A percentile compares a stretch with the other conserved stretches of the same genome.
Conservation (phyloP, 37 sponge, comb jelly and placozoan species). For the Spongia lamella region DNA sequence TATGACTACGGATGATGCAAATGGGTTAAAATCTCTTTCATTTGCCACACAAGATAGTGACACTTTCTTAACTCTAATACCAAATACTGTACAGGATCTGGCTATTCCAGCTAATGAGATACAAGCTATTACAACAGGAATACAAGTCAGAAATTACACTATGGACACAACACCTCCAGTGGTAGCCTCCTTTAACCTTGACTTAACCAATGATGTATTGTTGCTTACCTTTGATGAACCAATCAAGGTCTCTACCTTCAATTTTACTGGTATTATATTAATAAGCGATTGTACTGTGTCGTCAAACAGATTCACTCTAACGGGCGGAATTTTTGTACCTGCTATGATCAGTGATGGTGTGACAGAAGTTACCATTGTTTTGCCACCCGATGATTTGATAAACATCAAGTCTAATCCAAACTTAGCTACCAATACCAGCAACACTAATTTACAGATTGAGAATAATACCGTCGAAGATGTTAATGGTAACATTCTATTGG, state of each 20-base stretch:
- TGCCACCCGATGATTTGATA: slow-evolving; percentile 64
- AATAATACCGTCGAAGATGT: slow-evolving; percentile 53
- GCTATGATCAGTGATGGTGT: slow-evolving; percentile 37
- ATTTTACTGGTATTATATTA: slow-evolving; percentile 62
- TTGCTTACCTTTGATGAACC: slow-evolving; percentile 86
- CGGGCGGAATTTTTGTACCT: slow-evolving; percentile 68
- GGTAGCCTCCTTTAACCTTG: slow-evolving; percentile 49
- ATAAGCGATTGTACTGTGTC: slow-evolving; percentile 55
- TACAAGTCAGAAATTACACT: slow-evolving; percentile 49
- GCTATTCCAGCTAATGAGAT: slow-evolving; percentile 53
- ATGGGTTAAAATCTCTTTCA: slow-evolving; percentile 61
- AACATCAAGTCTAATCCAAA: slow-evolving; percentile 64
- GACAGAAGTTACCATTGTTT: slow-evolving; percentile 39
- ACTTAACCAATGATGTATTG: slow-evolving; percentile 56
- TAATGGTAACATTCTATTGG: slow-evolving; percentile 25
- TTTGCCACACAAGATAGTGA: slow-evolving; percentile 56
- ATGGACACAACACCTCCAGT: slow-evolving; percentile 65
- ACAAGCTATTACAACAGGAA: slow-evolving; percentile 38
- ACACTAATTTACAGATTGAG: slow-evolving; percentile 51
- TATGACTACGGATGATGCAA: slow-evolving; percentile 62
- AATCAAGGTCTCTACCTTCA: slow-evolving; percentile 59
- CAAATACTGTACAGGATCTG: slow-evolving; percentile 63
- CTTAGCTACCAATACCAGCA: slow-evolving; percentile 48
- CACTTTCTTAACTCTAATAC: slow-evolving; percentile 64
- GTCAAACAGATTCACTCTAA: slow-evolving; percentile 29